These are phyloP conservation scores for Trachelus tabidus DNA, from an alignment of 2,888 invertebrate species.

Conservation along the genomic window DNA sequence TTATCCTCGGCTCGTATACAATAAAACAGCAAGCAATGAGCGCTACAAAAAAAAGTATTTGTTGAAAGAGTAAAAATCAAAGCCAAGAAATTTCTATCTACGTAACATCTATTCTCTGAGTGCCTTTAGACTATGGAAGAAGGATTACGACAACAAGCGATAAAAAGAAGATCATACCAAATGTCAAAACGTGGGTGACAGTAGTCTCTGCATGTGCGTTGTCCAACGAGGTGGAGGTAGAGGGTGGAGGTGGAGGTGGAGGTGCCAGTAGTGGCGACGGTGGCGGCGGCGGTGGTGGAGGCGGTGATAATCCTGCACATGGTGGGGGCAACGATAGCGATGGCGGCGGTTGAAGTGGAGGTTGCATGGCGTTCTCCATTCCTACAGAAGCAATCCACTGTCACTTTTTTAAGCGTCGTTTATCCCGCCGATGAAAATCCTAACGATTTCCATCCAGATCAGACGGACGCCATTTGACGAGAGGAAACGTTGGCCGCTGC, in stretches of 20 bases:
- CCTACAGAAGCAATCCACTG: conserved; percentile 1
- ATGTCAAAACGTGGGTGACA: conserved; percentile 71
- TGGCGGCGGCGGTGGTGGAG: conserved; percentile 24
- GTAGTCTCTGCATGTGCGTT: conserved; percentile 51
- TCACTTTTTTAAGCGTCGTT: conserved; percentile 16
- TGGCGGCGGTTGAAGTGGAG: conserved; percentile 36
- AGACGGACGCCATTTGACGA: neutral
- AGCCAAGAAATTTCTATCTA: neutral
- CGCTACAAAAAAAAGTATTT: neutral
- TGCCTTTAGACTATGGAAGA: neutral
- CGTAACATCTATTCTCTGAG: neutral
- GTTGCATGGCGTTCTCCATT: conserved; percentile 55
- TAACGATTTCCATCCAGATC: neutral
- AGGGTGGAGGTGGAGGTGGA: conserved; percentile 24
- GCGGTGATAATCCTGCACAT: conserved; percentile 21
- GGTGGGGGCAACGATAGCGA: conserved; percentile 29
- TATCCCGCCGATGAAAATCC: conserved; percentile 10
- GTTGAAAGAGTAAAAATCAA: neutral
- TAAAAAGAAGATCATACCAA: conserved; percentile 61
- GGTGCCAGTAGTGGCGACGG: conserved; percentile 25
- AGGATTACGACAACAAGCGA: neutral
- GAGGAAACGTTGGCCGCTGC: neutral
- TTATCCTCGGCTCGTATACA: neutral
- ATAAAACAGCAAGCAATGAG: neutral
- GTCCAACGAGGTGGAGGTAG: neutral